These are phyloP conservation scores for Asobara japonica DNA, from an alignment of 1,140 invertebrate species.

Conservation along the genomic window DNA sequence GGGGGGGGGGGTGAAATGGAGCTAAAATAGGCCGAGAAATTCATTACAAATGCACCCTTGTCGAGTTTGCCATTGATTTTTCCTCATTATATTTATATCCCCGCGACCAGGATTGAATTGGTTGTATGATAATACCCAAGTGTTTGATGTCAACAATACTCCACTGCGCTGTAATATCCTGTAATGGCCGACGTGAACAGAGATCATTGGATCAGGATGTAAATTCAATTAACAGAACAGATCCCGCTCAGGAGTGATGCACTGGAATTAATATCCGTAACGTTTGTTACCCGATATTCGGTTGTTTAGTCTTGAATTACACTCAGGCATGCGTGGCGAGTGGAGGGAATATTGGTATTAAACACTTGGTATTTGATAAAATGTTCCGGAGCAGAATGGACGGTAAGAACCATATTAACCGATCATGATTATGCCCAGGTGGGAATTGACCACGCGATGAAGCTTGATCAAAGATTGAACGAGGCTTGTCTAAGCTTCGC, in stretches of 20 bases:
- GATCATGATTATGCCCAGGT: no score
- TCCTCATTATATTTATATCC: neutral
- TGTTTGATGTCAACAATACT: slow-evolving; percentile 1
- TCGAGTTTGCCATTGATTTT: neutral
- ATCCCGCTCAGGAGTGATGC: slow-evolving; percentile 42
- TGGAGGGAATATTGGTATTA: no score
- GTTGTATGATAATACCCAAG: neutral
- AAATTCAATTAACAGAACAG: slow-evolving; percentile 53
- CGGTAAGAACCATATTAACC: no score
- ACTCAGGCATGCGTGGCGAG: neutral
- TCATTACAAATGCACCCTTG: neutral
- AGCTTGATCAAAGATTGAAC: no score
- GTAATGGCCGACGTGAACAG: slow-evolving; percentile 11
- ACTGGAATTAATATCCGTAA: slow-evolving; percentile 57
- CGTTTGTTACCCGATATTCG: slow-evolving; percentile 48
- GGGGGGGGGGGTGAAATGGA: no score
- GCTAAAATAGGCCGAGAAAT: neutral
- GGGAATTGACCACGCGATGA: no score
- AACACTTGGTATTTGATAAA: no score
- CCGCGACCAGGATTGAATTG: neutral
- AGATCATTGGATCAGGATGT: slow-evolving; percentile 20
- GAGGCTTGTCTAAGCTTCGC: no score
- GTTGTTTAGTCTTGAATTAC: slow-evolving; percentile 30
- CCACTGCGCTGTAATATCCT: slow-evolving; percentile 1
- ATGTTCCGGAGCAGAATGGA: no score